Conservation (phyloP, 2,797 vertebrate genomes). For the Glossophaga mutica region DNA sequence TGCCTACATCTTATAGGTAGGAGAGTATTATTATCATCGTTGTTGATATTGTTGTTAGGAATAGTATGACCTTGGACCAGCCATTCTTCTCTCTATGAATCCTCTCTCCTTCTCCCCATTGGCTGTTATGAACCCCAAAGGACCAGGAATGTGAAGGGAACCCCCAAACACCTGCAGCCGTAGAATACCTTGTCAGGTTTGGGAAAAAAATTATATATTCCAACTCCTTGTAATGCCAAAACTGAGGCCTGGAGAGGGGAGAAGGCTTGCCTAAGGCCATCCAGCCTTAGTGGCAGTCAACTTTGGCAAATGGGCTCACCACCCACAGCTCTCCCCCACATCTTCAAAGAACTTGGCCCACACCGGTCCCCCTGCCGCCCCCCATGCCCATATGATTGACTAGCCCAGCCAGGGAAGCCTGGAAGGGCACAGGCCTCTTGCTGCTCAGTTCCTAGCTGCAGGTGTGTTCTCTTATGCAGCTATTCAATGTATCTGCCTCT, state of each 20-base stretch:
- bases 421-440: neutral
- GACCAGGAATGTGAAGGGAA: neutral
- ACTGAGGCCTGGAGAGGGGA: neutral
- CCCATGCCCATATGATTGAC: no score
- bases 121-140: neutral
- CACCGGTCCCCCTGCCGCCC: rapidly evolving
- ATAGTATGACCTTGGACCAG: neutral
- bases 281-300: neutral
- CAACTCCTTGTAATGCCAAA: neutral
- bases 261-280: neutral
- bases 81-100: neutral
- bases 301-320: neutral
- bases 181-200: neutral
- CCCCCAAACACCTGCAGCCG: neutral
- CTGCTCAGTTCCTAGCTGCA: neutral
- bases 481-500: neutral
- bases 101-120: neutral
- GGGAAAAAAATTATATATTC: neutral
- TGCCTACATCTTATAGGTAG: neutral
- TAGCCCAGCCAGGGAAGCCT: neutral
- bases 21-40: no score
- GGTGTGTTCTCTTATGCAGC: neutral
- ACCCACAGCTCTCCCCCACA: neutral
- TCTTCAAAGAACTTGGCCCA: neutral
- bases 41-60: neutral